Percentiles rank a stretch among this genome's conserved stretches.
Evolutionary conservation across 2,888 invertebrate species (phyloP).

Genomic region (Lapara coniferarum): DNA sequence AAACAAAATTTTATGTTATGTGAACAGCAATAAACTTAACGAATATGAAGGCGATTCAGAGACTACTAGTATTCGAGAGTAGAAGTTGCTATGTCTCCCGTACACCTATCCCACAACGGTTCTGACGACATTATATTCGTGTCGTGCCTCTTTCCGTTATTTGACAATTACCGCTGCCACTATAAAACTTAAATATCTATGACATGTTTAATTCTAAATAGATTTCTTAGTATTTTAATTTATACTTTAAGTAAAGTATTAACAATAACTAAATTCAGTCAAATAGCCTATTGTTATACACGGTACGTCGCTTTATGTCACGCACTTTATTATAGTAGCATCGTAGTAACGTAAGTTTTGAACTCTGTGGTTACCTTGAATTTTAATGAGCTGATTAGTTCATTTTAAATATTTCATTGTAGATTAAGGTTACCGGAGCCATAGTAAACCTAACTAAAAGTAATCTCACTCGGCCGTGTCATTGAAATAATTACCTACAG

Average conservation of each 20-base stretch:
- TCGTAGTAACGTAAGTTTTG: conserved; percentile 38
- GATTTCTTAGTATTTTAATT: background rate
- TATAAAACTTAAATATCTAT: too few relatives aligned
- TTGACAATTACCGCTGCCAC: background rate
- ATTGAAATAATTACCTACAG: too few relatives aligned
- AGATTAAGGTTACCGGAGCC: conserved; percentile 12
- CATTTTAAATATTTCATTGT: conserved; percentile 13
- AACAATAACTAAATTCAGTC: too few relatives aligned
- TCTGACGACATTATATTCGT: background rate
- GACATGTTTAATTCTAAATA: background rate
- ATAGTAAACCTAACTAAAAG: too few relatives aligned
- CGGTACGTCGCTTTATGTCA: background rate
- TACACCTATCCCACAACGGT: background rate
- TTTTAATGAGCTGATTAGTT: conserved; percentile 58
- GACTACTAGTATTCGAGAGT: too few relatives aligned
- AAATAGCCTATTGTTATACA: too few relatives aligned
- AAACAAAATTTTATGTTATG: too few relatives aligned
- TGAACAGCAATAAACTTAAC: too few relatives aligned
- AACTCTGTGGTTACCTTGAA: conserved; percentile 65
- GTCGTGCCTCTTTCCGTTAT: background rate
- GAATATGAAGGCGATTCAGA: too few relatives aligned
- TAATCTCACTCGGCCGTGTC: too few relatives aligned
- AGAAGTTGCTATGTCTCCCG: background rate
- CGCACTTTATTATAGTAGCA: conserved; percentile 25
- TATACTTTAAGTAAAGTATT: too few relatives aligned